A percentile compares a stretch with the other conserved stretches of the same genome.
These are phyloP conservation scores for Piprites chloris DNA, from an alignment of 2,113 vertebrate genomes.

Conservation along the genomic window DNA sequence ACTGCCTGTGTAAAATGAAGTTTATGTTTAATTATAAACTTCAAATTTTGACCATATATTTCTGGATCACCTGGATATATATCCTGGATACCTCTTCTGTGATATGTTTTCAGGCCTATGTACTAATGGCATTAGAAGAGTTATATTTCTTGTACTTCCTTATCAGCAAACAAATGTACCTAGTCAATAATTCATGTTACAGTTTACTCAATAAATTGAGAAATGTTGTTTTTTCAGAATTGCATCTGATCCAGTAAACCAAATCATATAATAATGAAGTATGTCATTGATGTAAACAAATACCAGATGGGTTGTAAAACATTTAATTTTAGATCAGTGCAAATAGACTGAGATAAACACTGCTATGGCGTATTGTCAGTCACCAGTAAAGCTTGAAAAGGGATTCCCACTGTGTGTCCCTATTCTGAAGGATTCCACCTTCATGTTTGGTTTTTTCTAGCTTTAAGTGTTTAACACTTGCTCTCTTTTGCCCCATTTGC, in stretches of 20 bases:
- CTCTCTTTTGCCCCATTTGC: not conserved
- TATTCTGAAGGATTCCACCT: not conserved
- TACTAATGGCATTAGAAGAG: not conserved
- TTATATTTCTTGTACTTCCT: not conserved
- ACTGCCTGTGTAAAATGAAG: not conserved
- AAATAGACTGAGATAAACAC: not conserved
- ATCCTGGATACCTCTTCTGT: too few relatives aligned
- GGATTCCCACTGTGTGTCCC: not conserved
- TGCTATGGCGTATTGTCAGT: not conserved
- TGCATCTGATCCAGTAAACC: not conserved
- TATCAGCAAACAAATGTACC: not conserved
- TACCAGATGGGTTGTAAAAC: conserved; percentile 29
- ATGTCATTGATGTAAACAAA: conserved; percentile 18
- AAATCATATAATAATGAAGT: conserved; percentile 41
- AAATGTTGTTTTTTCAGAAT: not conserved
- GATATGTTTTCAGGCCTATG: not conserved
- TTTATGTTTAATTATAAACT: conserved; percentile 12
- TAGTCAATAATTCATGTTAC: not conserved
- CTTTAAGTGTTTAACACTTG: not conserved
- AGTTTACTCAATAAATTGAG: not conserved
- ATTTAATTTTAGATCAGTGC: conserved; percentile 2
- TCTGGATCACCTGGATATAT: not conserved
- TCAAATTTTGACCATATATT: not conserved
- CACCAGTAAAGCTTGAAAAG: not conserved
- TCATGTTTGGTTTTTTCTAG: not conserved